Evolutionary conservation across 1,140 invertebrate genomes (phyloP).

Genomic region (Pygmarrhopalites habei): DNA sequence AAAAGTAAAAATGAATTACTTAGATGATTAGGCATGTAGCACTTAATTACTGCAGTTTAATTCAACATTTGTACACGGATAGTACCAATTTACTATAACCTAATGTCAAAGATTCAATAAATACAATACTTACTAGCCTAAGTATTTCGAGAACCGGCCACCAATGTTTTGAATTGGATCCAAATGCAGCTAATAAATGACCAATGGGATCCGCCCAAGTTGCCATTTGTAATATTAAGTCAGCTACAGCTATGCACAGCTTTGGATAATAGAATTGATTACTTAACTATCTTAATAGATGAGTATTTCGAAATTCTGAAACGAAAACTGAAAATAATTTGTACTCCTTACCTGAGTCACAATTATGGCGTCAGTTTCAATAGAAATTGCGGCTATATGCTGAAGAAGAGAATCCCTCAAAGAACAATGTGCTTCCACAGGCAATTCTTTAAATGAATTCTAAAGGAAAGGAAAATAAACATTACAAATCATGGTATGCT

Average conservation of each 20-base stretch:
- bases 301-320: too few species aligned
- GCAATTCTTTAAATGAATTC: constrained; percentile 86
- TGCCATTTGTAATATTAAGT: constrained; percentile 88
- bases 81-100: too few species aligned
- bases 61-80: too few species aligned
- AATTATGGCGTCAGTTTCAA: constrained; percentile 73
- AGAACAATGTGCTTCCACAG: constrained; percentile 69
- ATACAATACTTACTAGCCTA: too few species aligned
- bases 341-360: constrained; percentile 76
- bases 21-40: too few species aligned
- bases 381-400: constrained; percentile 76
- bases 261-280: too few species aligned
- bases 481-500: neutral
- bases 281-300: too few species aligned
- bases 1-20: too few species aligned
- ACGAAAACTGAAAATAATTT: too few species aligned
- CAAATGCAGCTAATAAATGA: constrained; percentile 70
- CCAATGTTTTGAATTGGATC: constrained; percentile 50
- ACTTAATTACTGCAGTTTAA: too few species aligned
- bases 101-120: too few species aligned
- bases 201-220: constrained; percentile 81
- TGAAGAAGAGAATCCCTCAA: constrained; percentile 84
- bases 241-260: constrained; percentile 83
- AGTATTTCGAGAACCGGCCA: constrained; percentile 85
- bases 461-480: constrained; percentile 54